These are phyloP conservation scores for Spilarctia lutea DNA, from an alignment of 2,888 invertebrate species.

Conservation along the genomic window DNA sequence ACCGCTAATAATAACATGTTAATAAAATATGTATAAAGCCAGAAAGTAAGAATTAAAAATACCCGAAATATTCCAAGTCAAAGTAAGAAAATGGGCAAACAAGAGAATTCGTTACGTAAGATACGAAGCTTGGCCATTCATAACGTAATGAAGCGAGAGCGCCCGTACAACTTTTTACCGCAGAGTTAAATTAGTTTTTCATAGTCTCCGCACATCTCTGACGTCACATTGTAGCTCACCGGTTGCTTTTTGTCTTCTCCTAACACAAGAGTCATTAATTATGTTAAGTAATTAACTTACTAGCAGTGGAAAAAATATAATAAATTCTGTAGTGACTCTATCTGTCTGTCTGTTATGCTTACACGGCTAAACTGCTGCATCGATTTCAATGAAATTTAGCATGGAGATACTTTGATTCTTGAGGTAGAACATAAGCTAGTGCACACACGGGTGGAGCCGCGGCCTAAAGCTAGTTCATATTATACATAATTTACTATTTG, in stretches of 20 bases:
- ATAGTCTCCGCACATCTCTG: slow-evolving; percentile 56
- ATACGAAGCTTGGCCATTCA: slow-evolving; percentile 53
- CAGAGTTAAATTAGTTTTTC: slow-evolving; percentile 74
- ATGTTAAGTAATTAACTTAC: slow-evolving; percentile 72
- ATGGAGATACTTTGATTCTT: too few species aligned
- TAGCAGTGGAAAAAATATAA: slow-evolving; percentile 59
- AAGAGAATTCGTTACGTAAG: slow-evolving; percentile 58
- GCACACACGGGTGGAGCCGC: too few species aligned
- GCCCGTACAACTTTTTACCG: slow-evolving; percentile 59
- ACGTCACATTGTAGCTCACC: slow-evolving; percentile 56
- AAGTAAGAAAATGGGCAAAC: slow-evolving; percentile 54
- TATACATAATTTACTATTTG: slow-evolving; percentile 71
- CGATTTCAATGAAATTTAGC: too few species aligned
- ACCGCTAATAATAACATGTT: slow-evolving; percentile 27
- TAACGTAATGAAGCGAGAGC: slow-evolving; percentile 56
- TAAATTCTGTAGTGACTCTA: too few species aligned
- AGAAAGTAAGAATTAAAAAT: slow-evolving; percentile 41
- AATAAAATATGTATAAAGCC: slow-evolving; percentile 31
- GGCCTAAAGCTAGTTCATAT: slow-evolving; percentile 41
- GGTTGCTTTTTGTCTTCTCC: slow-evolving; percentile 26
- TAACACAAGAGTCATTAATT: slow-evolving; percentile 73
- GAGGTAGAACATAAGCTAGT: too few species aligned
- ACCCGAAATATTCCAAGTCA: slow-evolving; percentile 40
- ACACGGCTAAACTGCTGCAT: too few species aligned
- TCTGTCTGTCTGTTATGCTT: too few species aligned